Evolutionary conservation across 1,140 invertebrate genomes (phyloP), one percentile per base, ranked within the genome.

Genomic region (Megalonaias nervosa): DNA sequence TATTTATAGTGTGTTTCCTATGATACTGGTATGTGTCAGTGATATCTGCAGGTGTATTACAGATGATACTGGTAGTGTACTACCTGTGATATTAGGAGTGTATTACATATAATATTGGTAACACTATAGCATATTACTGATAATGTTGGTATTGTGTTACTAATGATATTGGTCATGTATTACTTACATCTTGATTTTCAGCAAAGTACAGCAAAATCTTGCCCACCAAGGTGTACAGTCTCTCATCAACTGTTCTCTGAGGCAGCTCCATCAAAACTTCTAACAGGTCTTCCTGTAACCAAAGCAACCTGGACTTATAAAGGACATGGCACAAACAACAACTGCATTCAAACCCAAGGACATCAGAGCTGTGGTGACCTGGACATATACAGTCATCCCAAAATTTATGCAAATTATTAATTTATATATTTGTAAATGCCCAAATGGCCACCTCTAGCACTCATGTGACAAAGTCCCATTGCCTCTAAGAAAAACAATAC

Each of bases 131-230:
- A 1, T 15, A 9, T 62, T 23, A 62, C 60, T 14, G 0, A n/a
- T 23, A 9, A 23, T 21, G 21, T 66, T 19, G 6, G 31, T 21
- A 23, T 21, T 1, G 26, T 21, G 2, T 59, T 70, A 4, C 15
- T 9, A 14, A 59, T 57, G 19, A 19, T 56, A 56, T 21, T 60
- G 13, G 14, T 48, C 1, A 31, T 14, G 57, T 73, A 11, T 23
- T n/a, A 67, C 76, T 71, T 83, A 89, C 89, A 75, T 82, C 62
- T 31, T 74, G 31, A 69, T 89, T 84, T 77, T 89, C 88, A 82
- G 89, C 88, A 81, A 83, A 90, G 74, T 90, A 90, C 17, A 90
- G 81, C 15, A 90, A 84, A 57, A 90, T 87, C 71, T 90, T 90
- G 9, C 82, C 87, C 64, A 86, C 89, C 64, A 89, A 76, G 1